A percentile compares a stretch with the other conserved stretches of the same genome.
phyloP scores from a whole-genome alignment of 2,797 vertebrate genomes.

The Ispidina lecontei region DNA sequence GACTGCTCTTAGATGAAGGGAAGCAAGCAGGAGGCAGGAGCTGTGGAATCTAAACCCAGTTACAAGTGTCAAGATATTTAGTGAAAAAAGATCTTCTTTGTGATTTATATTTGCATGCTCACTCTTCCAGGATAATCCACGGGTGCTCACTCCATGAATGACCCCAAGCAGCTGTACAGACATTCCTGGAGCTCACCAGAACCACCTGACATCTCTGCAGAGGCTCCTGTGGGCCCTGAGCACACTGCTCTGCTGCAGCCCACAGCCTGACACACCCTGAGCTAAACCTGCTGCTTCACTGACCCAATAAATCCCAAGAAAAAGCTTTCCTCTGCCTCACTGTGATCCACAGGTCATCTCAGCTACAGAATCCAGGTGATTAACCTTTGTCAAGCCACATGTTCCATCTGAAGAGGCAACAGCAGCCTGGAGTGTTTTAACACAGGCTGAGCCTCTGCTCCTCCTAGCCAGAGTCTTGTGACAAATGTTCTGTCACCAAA shows the following conservation, averaged over 20 bases:
- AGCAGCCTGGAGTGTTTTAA: background rate
- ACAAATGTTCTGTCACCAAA: background rate
- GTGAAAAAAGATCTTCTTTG: slow-evolving; percentile 52
- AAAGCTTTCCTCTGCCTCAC: background rate
- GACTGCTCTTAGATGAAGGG: slow-evolving; percentile 34
- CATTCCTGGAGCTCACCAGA: too few relatives aligned
- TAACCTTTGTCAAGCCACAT: slow-evolving; percentile 15
- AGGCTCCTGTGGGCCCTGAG: too few relatives aligned
- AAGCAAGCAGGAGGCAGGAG: slow-evolving; percentile 56
- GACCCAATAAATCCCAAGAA: too few relatives aligned
- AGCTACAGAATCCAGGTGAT: background rate
- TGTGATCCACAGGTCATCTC: background rate
- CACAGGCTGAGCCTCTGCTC: background rate
- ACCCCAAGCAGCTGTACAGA: too few relatives aligned
- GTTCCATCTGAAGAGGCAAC: background rate
- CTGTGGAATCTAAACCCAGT: slow-evolving; percentile 23
- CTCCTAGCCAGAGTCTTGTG: background rate
- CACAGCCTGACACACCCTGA: background rate
- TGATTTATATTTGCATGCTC: slow-evolving; percentile 33
- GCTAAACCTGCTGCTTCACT: background rate
- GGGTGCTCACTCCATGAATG: too few relatives aligned
- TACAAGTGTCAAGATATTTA: slow-evolving; percentile 46
- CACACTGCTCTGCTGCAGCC: too few relatives aligned
- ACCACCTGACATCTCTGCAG: too few relatives aligned
- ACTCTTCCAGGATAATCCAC: background rate